Evolutionary conservation across 2,113 vertebrate species (phyloP).

Genomic region (Chionis minor): DNA sequence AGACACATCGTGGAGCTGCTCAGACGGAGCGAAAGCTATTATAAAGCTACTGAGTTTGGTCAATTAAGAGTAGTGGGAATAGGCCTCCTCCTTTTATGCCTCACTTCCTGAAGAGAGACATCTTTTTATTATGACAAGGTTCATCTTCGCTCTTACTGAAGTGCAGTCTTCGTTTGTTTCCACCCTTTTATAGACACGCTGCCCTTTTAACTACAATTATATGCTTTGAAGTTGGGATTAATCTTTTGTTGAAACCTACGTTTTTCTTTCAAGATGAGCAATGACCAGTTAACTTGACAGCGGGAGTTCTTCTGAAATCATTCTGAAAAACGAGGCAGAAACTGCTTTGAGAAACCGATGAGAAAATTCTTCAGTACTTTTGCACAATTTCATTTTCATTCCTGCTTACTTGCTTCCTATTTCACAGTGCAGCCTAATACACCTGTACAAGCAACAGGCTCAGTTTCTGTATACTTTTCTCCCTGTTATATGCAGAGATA

Average conservation of each 20-base stretch:
- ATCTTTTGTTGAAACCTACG: background rate
- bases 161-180: background rate
- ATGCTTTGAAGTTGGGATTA: background rate
- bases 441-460: background rate
- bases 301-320: background rate
- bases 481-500: background rate
- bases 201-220: background rate
- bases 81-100: background rate
- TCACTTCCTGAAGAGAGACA: background rate
- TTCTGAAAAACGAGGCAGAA: background rate
- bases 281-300: background rate
- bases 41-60: background rate
- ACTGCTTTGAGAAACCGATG: background rate
- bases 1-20: background rate
- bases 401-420: background rate
- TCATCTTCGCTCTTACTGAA: background rate
- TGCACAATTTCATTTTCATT: background rate
- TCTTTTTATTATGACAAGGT: background rate
- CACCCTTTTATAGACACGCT: background rate
- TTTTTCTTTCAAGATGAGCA: background rate
- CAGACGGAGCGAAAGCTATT: background rate
- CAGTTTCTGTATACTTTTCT: background rate
- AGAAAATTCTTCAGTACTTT: background rate
- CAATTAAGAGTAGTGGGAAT: background rate
- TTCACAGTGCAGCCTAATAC: accelerated